Conservation (phyloP, 2,113 vertebrate genomes). For the Tetrax tetrax region DNA sequence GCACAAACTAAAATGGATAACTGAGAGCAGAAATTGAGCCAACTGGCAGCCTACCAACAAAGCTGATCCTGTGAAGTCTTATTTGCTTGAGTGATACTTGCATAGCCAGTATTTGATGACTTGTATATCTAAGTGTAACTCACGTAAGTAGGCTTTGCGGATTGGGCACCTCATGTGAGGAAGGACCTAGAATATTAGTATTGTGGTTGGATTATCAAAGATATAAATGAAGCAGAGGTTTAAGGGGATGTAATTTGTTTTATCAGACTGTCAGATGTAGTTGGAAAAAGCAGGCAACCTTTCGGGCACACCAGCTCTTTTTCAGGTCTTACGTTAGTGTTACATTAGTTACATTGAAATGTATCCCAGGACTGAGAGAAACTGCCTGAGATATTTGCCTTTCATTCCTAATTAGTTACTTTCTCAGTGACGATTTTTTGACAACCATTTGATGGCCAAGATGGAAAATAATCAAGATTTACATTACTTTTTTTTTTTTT, state of each 20-base stretch:
- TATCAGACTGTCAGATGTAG: not conserved
- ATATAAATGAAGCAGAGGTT: not conserved
- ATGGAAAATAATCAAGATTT: constrained; percentile 9
- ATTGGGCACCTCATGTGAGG: not conserved
- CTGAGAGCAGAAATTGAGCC: not conserved
- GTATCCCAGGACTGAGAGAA: not conserved
- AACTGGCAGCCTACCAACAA: not conserved
- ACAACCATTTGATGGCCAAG: not conserved
- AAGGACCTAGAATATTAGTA: not conserved
- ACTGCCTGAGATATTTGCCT: not conserved
- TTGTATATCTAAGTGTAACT: not conserved
- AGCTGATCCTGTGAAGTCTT: not conserved
- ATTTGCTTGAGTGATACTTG: not conserved
- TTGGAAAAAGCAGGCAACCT: not conserved
- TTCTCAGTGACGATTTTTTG: constrained; percentile 1
- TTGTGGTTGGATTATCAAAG: not conserved
- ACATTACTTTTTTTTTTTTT: not conserved
- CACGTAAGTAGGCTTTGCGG: not conserved
- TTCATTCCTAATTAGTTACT: constrained; percentile 34
- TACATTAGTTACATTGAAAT: not conserved
- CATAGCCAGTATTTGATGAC: not conserved
- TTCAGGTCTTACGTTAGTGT: not conserved
- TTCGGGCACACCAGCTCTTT: not conserved
- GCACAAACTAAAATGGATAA: not conserved
- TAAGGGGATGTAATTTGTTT: not conserved